Evolutionary conservation across 2,113 vertebrate genomes (phyloP).

Genomic region (Panthera leo): DNA sequence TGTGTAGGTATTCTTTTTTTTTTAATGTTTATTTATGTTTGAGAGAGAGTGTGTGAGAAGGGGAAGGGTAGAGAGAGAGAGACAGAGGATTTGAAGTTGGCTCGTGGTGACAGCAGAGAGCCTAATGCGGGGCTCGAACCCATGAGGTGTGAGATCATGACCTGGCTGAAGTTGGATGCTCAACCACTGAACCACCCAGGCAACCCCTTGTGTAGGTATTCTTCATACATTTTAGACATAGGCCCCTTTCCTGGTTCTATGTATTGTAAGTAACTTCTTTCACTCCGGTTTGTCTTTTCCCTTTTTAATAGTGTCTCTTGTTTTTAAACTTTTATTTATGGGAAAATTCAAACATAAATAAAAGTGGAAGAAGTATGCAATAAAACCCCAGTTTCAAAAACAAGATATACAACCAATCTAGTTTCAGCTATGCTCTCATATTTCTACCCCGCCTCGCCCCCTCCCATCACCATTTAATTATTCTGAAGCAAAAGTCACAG

Average conservation of each 20-base stretch:
- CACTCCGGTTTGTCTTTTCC: background rate
- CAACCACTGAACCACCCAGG: no score
- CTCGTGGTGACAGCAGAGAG: no score
- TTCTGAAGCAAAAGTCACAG: background rate
- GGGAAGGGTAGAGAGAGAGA: no score
- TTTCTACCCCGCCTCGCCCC: background rate
- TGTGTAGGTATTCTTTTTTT: background rate
- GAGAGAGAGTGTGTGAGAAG: no score
- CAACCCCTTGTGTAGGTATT: background rate
- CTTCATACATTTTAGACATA: background rate
- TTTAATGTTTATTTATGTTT: no score
- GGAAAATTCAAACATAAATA: background rate
- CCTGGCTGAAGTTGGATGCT: no score
- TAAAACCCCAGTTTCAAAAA: background rate
- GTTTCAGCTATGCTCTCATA: background rate
- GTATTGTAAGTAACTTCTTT: background rate
- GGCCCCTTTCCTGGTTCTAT: background rate
- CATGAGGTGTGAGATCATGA: no score
- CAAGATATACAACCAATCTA: background rate
- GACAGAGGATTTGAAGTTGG: no score
- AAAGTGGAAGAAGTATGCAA: background rate
- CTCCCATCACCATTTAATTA: background rate
- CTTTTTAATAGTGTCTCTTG: background rate
- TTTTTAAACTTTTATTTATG: background rate
- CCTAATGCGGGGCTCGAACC: no score